A percentile compares a stretch with the other conserved stretches of the same genome.
These are phyloP conservation scores for Cryptomyrus ogoouensis DNA, from an alignment of 2,113 vertebrate species.

Conservation along the genomic window DNA sequence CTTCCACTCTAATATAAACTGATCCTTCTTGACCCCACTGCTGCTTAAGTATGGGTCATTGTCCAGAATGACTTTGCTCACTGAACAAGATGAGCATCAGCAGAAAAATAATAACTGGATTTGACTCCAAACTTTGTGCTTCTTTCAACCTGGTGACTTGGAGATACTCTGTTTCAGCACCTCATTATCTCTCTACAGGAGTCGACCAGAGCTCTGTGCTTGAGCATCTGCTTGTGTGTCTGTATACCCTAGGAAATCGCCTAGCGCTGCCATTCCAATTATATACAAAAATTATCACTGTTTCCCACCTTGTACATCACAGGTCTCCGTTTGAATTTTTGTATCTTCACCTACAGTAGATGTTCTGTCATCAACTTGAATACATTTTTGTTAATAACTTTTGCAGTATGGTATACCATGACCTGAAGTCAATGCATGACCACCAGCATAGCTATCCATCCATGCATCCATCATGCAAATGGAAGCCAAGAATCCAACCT, in stretches of 20 bases:
- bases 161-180: neutral
- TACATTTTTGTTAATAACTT: neutral
- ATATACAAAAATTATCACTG: neutral
- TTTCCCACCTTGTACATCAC: neutral
- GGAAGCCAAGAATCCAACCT: neutral
- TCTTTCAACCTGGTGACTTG: neutral
- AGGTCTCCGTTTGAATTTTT: neutral
- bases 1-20: neutral
- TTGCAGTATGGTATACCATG: neutral
- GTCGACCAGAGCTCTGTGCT: neutral
- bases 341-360: neutral
- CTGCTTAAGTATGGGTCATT: neutral
- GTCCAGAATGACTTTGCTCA: neutral
- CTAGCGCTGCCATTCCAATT: neutral
- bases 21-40: neutral
- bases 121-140: neutral
- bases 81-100: neutral
- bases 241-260: neutral
- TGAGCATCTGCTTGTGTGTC: neutral
- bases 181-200: constrained; percentile 9
- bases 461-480: neutral
- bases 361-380: neutral
- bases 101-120: neutral
- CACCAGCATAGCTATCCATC: neutral
- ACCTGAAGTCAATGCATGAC: neutral